Evolutionary conservation across 2,797 vertebrate species (phyloP).

Genomic region (Amphiprion clarkii): DNA sequence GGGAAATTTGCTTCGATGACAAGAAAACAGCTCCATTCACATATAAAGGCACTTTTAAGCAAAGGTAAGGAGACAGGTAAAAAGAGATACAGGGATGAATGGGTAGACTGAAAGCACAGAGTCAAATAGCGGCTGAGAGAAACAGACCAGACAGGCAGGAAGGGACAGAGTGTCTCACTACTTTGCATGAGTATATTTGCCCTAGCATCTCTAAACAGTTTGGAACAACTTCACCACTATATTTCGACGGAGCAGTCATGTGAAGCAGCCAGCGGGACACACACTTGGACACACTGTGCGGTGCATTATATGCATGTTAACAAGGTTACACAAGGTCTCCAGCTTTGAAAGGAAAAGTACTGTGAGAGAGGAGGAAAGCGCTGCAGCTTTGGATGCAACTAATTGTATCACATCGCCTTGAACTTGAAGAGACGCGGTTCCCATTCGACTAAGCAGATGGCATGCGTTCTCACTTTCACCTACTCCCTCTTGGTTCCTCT

Average conservation of each 20-base stretch:
- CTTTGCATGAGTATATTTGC: constrained; percentile 75
- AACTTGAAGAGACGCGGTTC: constrained; percentile 42
- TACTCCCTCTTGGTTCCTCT: constrained; percentile 53
- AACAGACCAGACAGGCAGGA: constrained; percentile 18
- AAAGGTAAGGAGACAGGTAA: constrained; percentile 30
- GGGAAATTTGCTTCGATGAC: constrained; percentile 41
- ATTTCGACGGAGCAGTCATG: constrained; percentile 52
- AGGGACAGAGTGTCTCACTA: constrained; percentile 28
- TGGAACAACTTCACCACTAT: constrained; percentile 70
- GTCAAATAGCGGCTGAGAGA: constrained; percentile 23
- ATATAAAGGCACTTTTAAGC: constrained; percentile 48
- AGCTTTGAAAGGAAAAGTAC: constrained; percentile 68
- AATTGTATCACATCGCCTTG: constrained; percentile 23
- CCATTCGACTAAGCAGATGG: constrained; percentile 63
- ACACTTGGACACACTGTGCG: constrained; percentile 55
- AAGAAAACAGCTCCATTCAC: constrained; percentile 38
- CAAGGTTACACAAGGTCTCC: constrained; percentile 45
- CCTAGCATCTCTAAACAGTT: constrained; percentile 65
- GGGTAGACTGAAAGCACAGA: constrained; percentile 35
- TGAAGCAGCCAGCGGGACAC: constrained; percentile 47
- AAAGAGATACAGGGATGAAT: constrained; percentile 43
- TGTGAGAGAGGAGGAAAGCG: constrained; percentile 29
- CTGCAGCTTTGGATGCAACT: constrained; percentile 32
- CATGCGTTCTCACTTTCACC: constrained; percentile 63
- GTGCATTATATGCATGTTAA: constrained; percentile 62